Evolutionary conservation across 2,113 vertebrate species (phyloP), one percentile per base, ranked within the genome.

Genomic region (Callospermophilus lateralis): DNA sequence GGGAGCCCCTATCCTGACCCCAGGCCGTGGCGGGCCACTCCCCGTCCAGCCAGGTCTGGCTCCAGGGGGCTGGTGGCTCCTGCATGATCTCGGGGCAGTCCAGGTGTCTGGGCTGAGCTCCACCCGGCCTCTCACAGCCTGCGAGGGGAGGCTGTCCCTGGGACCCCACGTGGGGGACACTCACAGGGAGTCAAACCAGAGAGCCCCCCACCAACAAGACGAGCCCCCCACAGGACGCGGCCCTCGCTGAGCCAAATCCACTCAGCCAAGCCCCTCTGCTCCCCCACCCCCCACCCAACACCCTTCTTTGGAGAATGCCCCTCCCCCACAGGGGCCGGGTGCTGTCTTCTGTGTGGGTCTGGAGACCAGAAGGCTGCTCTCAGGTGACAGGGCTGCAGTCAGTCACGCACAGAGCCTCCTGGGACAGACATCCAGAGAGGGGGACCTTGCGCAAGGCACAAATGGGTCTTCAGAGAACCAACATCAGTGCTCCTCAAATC

Each of bases 201-300:
- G 55, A 20, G 2, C 51, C 11, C 13, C 19, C 55, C 55, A 16
- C 83, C 17, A 4, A 63, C 24, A 63, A 84, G 42, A 77, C 2
- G 24, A 61, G 42, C 70, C 2, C 34, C 70, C 4, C 1, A 0
- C 15, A n/a, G 63, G 7, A 28, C 0, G 7, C 0, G 32, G 6
- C 11, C 4, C 74, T 5, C 48, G 15, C 63, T 22, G 30, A 83
- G 63, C 42, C n/a, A 84, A 68, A 39, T 1, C 8, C 85, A 73
- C 55, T 4, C 34, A 17, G 81, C 28, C 78, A 58, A 26, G 32
- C 17, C 5, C 13, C 17, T n/a, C 30, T 16, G 7, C 30, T 53
- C 28, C 19, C n/a, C 12, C 6, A 19, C n/a, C 30, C 32, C 72
- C 65, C 78, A 37, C 8, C 15, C 2, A 28, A 11, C 9, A 34